A percentile compares a stretch with the other conserved stretches of the same genome.
These are phyloP conservation scores for Sialis fuliginosa DNA, from an alignment of 2,888 invertebrate species.

Conservation along the genomic window DNA sequence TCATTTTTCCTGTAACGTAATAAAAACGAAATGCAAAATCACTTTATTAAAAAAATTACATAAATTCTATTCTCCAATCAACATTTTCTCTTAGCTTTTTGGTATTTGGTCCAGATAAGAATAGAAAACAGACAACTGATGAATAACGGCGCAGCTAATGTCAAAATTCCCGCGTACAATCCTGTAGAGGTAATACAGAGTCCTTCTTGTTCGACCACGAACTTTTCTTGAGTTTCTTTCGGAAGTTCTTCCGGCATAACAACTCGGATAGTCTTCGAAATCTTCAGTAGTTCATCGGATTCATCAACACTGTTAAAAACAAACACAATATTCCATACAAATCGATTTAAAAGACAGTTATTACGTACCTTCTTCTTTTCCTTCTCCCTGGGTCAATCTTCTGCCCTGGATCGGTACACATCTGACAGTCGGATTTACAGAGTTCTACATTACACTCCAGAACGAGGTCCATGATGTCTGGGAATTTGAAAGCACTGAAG, in stretches of 20 bases:
- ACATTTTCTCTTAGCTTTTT: constrained; percentile 1
- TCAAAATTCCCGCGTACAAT: constrained; percentile 40
- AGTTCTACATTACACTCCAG: constrained; percentile 69
- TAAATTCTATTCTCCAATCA: not conserved
- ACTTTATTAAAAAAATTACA: not conserved
- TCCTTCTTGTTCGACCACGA: constrained; percentile 17
- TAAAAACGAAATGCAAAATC: not conserved
- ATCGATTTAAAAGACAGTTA: constrained; percentile 5
- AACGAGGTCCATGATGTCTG: constrained; percentile 66
- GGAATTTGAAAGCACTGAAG: constrained; percentile 71
- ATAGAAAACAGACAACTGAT: constrained; percentile 34
- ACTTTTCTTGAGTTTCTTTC: constrained; percentile 15
- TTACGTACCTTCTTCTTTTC: constrained; percentile 20
- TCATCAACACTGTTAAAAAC: constrained; percentile 21
- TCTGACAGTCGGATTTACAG: constrained; percentile 62
- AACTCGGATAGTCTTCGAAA: constrained; percentile 36
- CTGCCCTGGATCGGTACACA: constrained; percentile 47
- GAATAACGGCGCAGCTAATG: constrained; percentile 40
- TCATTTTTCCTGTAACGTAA: not conserved
- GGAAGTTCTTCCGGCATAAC: constrained; percentile 48
- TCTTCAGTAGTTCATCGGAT: constrained; percentile 33
- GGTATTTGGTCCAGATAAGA: constrained; percentile 25
- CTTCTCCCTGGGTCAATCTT: constrained; percentile 33
- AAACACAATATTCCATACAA: constrained; percentile 18
- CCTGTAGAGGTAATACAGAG: constrained; percentile 46